Conservation (phyloP, 2,797 vertebrate species). For the Helarctos malayanus region DNA sequence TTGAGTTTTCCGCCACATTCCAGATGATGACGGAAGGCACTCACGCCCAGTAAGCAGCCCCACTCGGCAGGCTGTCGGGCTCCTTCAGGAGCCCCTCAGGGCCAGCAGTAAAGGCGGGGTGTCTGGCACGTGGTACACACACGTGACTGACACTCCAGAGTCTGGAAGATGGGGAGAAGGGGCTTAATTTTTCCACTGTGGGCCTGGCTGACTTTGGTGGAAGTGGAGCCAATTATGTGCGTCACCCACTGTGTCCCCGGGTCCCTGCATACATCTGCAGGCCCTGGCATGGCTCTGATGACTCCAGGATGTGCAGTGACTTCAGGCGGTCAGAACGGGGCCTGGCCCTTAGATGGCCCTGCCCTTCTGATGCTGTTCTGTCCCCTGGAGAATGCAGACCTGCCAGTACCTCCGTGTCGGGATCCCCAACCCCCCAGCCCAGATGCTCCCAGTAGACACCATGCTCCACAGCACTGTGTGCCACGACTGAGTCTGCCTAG, state of each 20-base stretch:
- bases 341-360: not conserved
- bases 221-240: accelerated
- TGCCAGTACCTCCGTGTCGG: accelerated
- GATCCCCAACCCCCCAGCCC: accelerated
- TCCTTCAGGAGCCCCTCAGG: not conserved
- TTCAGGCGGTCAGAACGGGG: not conserved
- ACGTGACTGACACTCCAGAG: not conserved
- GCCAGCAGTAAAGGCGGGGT: not conserved
- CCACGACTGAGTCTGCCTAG: no score
- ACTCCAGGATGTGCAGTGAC: not conserved
- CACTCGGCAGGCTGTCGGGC: not conserved
- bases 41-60: not conserved
- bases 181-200: not conserved
- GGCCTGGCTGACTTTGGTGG: no score
- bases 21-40: not conserved
- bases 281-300: accelerated
- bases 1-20: not conserved
- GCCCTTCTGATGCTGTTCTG: not conserved
- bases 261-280: not conserved
- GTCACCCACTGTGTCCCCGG: accelerated
- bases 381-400: not conserved
- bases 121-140: accelerated
- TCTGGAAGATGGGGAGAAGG: no score
- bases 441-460: accelerated
- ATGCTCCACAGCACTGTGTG: not conserved